Evolutionary conservation across 2,888 invertebrate genomes (phyloP), one percentile per base, ranked within the genome.

Genomic region (Sphaeridia pumilis): DNA sequence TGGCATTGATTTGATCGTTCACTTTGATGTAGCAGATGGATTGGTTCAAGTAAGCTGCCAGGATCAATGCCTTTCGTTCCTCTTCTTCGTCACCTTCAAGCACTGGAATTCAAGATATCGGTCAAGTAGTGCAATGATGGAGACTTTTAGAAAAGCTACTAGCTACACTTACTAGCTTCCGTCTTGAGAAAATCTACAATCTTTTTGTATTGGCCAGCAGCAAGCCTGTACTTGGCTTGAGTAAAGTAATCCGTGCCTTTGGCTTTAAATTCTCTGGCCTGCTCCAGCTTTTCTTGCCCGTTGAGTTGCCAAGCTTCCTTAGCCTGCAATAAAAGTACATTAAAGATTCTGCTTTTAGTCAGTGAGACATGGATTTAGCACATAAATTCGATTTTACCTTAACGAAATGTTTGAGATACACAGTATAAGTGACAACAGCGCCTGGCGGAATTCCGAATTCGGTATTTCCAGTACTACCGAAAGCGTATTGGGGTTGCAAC

Each of bases 211-310:
- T 90, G 84, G 69, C 86, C 87, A 45, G 83, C 74, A 0, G 97
- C 94, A 62, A 89, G 66, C 50, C 74, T 71, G 65, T 78, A 83
- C 69, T 92, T 89, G 54, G 76, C 80, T 1, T 75, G 76, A 70
- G 89, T 90, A 67, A 92, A 90, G 69, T 87, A 93, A 45, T 78
- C 77, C 0, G 90, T 94, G 43, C 94, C 97, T 68, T 87, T 92
- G 57, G 86, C 84, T 72, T 97, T 97, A 59, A 80, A 83, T 14
- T 84, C 73, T 69, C 82, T 81, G 0, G 87, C 81, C 67, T 87
- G 85, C 53, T 83, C 83, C 4, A 95, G 64, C 68, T 86, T 87
- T 70, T 94, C 87, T 0, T 74, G 70, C 1, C 76, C 75, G 56
- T 85, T 82, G 74, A 95, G 76, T 41, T 84, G 78, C 92, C 93